These are phyloP conservation scores for Conus canariensis DNA, from an alignment of 2,888 invertebrate genomes.

Conservation along the genomic window DNA sequence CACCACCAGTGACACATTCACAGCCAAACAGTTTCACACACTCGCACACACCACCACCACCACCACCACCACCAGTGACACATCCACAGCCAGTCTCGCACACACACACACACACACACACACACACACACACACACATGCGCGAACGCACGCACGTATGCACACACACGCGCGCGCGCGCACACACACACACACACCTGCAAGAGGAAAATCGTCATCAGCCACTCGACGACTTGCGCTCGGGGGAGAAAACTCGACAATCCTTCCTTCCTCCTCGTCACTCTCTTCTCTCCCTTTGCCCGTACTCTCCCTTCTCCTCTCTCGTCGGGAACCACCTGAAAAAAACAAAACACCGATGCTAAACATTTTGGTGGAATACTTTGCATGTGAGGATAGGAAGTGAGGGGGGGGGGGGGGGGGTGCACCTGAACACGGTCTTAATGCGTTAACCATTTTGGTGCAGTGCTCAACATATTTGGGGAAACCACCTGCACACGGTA, in stretches of 20 bases:
- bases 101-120: not conserved
- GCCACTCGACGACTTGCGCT: conserved; percentile 63
- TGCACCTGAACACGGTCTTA: too few species aligned
- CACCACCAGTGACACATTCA: too few species aligned
- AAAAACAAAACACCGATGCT: not conserved
- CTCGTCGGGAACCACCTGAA: conserved; percentile 20
- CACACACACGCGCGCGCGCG: not conserved
- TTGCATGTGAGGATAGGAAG: too few species aligned
- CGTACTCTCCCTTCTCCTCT: conserved; percentile 36
- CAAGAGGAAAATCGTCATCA: conserved; percentile 53
- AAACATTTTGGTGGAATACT: too few species aligned
- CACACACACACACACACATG: not conserved
- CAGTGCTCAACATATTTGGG: too few species aligned
- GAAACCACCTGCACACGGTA: too few species aligned
- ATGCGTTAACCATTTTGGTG: too few species aligned
- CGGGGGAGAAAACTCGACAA: conserved; percentile 72
- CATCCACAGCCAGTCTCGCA: not conserved
- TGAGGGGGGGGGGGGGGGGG: too few species aligned
- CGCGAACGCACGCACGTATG: not conserved
- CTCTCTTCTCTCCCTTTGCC: conserved; percentile 52
- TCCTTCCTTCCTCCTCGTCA: conserved; percentile 65
- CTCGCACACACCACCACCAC: too few species aligned
- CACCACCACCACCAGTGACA: too few species aligned
- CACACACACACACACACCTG: conserved; percentile 6
- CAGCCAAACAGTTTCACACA: too few species aligned